Percentiles rank a stretch among this genome's conserved stretches.
phyloP scores from a whole-genome alignment of 2,888 invertebrate species.

The Tryphoninae sp. region DNA sequence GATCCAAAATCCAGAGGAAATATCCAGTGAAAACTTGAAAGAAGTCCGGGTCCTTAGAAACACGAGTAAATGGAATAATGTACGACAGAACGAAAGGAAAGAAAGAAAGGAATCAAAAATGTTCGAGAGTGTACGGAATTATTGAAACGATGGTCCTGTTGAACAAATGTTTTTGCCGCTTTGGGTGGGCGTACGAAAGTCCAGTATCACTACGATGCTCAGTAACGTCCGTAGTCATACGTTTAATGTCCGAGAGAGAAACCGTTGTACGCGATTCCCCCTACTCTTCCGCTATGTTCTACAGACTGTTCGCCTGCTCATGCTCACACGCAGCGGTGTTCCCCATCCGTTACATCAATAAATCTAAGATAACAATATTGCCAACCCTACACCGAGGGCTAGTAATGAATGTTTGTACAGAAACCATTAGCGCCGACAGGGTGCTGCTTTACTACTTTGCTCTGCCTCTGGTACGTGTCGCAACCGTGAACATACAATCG shows the following conservation, averaged over 20 bases:
- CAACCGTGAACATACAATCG: conserved; percentile 55
- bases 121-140: background rate
- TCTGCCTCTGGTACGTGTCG: conserved; percentile 48
- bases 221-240: conserved; percentile 58
- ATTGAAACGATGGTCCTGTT: background rate
- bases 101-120: background rate
- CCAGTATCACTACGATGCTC: conserved; percentile 21
- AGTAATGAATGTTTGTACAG: conserved; percentile 81
- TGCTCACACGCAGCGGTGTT: conserved; percentile 74
- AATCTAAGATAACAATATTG: conserved; percentile 81
- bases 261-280: conserved; percentile 54
- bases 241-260: conserved; percentile 75
- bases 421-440: conserved; percentile 78
- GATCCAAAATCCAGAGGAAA: too few relatives aligned
- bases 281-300: conserved; percentile 51
- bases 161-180: conserved; percentile 2
- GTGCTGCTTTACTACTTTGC: conserved; percentile 61
- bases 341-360: conserved; percentile 81
- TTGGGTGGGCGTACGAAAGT: conserved; percentile 15
- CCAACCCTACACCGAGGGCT: conserved; percentile 72
- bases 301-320: conserved; percentile 65
- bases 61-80: too few relatives aligned
- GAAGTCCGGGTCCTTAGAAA: too few relatives aligned
- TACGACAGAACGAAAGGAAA: background rate
- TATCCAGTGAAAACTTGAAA: too few relatives aligned